Evolutionary conservation across 2,113 vertebrate genomes (phyloP).

Genomic region (Pelecanus crispus): DNA sequence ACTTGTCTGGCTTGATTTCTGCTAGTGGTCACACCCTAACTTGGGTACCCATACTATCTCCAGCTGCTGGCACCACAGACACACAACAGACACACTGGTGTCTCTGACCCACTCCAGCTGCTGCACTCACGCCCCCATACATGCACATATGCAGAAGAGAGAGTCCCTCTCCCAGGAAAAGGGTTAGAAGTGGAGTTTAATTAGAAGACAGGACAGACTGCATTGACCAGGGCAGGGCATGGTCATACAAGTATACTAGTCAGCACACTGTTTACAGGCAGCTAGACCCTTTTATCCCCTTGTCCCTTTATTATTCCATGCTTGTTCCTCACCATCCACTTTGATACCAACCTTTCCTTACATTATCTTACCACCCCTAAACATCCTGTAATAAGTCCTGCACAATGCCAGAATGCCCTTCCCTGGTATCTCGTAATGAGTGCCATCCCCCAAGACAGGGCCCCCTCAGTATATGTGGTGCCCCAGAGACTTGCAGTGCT

Average conservation of each 20-base stretch:
- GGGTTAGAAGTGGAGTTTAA: background rate
- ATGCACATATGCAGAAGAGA: background rate
- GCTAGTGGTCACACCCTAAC: background rate
- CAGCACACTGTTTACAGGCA: background rate
- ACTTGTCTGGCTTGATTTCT: background rate
- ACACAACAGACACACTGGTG: background rate
- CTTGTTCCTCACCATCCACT: background rate
- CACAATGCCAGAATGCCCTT: background rate
- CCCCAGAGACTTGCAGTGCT: background rate
- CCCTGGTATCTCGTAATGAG: background rate
- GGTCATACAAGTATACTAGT: background rate
- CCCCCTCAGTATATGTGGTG: background rate
- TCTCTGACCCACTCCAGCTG: background rate
- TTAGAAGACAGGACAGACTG: background rate
- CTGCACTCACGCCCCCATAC: background rate
- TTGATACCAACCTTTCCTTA: background rate
- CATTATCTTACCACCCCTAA: background rate
- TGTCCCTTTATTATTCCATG: background rate
- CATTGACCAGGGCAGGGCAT: background rate
- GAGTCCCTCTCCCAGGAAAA: background rate
- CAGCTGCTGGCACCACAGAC: background rate
- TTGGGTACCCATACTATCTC: background rate
- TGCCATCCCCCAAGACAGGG: background rate
- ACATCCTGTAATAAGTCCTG: background rate
- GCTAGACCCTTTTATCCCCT: background rate